Evolutionary conservation across 2,113 vertebrate species (phyloP), one percentile per base, ranked within the genome.

Genomic region (Nipponia nippon): DNA sequence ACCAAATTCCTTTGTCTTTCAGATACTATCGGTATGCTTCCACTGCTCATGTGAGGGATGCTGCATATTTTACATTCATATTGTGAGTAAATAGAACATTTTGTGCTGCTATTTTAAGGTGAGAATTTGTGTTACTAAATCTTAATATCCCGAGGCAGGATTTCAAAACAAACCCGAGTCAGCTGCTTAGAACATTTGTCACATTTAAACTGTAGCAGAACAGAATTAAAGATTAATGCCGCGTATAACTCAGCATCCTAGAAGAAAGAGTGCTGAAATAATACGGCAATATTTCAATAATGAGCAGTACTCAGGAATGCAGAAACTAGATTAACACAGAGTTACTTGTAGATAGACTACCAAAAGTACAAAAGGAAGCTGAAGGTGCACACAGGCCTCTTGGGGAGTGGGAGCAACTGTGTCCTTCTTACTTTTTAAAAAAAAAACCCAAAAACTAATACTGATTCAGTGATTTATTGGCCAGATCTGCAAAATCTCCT

Each of bases 11-110:
- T 97, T 56, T 58, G 91, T 63, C 83, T 89, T 77, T 53, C 67
- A 97, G 97, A 97, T 97, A 97, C n/a, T 90, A 97, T 97, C 96
- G 55, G 97, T 42, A 79, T 9, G 18, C 44, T 70, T 34, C 66
- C 56, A 8, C 56, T 1, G 38, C 76, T 63, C 56, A 58, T 53
- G 71, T 84, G 80, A 93, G 93, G 91, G 97, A 93, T 88, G 96
- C 79, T 87, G 95, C 94, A 90, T 94, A 97, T 83, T 65, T 96
- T 55, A 81, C 92, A 92, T 83, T 90, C 93, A 95, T 40, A 55
- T 87, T 87, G 72, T n/a, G 77, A 94, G 87, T 80, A 92, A 93
- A 97, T 36, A 89, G 94, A 88, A 97, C 95, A 91, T 58, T 85
- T 94, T 91, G 95, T 96, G 87, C 96, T 95, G 87, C 93, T 91